These are phyloP conservation scores for Calameuta pallipes DNA, from an alignment of 2,888 invertebrate species.

Conservation along the genomic window DNA sequence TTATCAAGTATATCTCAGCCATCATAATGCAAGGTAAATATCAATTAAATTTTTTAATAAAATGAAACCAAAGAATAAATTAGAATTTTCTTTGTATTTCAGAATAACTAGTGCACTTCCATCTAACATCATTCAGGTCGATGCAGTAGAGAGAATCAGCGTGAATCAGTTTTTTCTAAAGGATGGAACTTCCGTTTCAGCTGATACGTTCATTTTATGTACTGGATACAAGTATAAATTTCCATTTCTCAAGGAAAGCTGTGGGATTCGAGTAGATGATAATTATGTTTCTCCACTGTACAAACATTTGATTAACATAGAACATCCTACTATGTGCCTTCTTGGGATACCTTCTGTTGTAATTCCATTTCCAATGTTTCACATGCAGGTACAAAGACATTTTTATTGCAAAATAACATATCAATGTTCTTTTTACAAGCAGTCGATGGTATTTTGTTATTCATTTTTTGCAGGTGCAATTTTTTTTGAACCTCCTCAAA, in stretches of 20 bases:
- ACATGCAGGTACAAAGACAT: constrained; percentile 73
- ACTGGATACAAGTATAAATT: constrained; percentile 81
- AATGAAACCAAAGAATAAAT: background rate
- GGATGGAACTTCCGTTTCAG: constrained; percentile 71
- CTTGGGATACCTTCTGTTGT: constrained; percentile 79
- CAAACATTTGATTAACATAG: constrained; percentile 81
- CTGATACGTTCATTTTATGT: constrained; percentile 78
- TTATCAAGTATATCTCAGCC: constrained; percentile 69
- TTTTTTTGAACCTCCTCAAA: constrained; percentile 72
- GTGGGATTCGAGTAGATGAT: constrained; percentile 73
- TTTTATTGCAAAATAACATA: background rate
- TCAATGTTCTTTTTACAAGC: background rate
- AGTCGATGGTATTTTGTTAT: background rate
- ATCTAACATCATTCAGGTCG: constrained; percentile 69
- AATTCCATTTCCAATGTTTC: constrained; percentile 77
- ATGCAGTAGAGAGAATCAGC: constrained; percentile 68
- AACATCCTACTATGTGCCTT: constrained; percentile 80
- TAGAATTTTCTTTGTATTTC: constrained; percentile 10
- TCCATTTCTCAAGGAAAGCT: constrained; percentile 75
- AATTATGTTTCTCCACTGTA: constrained; percentile 79
- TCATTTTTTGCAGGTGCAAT: constrained; percentile 69
- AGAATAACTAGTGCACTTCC: constrained; percentile 68
- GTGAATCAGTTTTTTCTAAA: constrained; percentile 70
- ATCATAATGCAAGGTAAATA: constrained; percentile 66
- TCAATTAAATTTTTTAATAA: background rate